These are phyloP conservation scores for Macrostomum lignano DNA, from an alignment of 1,140 invertebrate species.

Conservation along the genomic window DNA sequence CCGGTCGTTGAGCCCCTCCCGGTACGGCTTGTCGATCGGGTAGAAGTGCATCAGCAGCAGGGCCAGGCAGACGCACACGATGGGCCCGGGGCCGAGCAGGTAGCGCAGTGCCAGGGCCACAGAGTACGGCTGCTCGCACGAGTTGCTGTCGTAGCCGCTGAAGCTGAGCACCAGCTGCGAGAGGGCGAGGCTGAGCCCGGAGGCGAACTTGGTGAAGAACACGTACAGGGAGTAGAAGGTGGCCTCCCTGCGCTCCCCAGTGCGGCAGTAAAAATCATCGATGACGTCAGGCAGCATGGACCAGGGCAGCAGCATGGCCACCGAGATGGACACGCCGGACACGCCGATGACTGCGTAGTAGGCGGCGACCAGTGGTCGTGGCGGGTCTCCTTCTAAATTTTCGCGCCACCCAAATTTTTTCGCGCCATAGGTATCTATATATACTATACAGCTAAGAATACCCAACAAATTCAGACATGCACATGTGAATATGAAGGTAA, in stretches of 20 bases:
- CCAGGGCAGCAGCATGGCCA: too few species aligned
- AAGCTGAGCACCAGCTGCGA: slow-evolving; percentile 15
- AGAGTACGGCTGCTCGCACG: slow-evolving; percentile 13
- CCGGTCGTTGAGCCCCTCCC: slow-evolving; percentile 8
- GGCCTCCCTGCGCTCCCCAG: slow-evolving; percentile 15
- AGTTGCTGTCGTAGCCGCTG: slow-evolving; percentile 14
- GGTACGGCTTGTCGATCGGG: slow-evolving; percentile 13
- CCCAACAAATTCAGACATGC: too few species aligned
- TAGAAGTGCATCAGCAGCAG: slow-evolving; percentile 13
- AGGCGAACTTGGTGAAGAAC: slow-evolving; percentile 19
- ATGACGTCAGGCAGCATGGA: slow-evolving; percentile 22
- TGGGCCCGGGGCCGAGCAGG: slow-evolving; percentile 14
- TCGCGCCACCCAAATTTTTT: too few species aligned
- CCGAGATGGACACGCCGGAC: too few species aligned
- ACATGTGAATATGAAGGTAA: too few species aligned
- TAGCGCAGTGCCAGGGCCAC: slow-evolving; percentile 14
- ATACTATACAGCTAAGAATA: too few species aligned
- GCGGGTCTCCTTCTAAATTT: too few species aligned
- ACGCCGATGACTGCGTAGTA: too few species aligned
- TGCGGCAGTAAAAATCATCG: slow-evolving; percentile 18
- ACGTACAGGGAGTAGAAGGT: slow-evolving; percentile 25
- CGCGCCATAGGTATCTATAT: too few species aligned
- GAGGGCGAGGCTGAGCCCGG: slow-evolving; percentile 15
- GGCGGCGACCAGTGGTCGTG: too few species aligned
- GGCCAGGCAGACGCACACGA: slow-evolving; percentile 12